Conservation (phyloP, 2,888 invertebrate genomes). For the Girardia tigrina region DNA sequence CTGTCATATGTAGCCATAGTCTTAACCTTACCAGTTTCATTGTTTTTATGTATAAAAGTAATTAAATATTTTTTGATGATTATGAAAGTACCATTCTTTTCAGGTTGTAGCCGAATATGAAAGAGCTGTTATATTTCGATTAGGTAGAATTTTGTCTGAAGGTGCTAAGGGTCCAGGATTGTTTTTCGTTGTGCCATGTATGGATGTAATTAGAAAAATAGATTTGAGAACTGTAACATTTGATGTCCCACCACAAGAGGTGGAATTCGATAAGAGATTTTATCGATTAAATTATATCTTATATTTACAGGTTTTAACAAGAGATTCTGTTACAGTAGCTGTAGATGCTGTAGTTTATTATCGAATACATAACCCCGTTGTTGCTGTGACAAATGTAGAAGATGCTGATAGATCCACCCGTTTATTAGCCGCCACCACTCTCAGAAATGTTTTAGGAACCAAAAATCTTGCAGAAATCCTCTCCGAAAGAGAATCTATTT, state of each 20-base stretch:
- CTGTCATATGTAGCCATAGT: constrained; percentile 39
- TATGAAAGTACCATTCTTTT: background rate
- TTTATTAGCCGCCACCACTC: constrained; percentile 45
- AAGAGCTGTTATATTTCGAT: constrained; percentile 43
- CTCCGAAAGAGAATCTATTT: constrained; percentile 44
- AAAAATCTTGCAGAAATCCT: constrained; percentile 45
- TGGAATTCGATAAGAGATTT: background rate
- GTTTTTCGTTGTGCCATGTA: constrained; percentile 41
- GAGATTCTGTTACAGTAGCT: constrained; percentile 46
- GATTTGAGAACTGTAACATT: constrained; percentile 40
- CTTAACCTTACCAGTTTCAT: constrained; percentile 42
- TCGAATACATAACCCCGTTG: constrained; percentile 45
- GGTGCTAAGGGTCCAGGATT: constrained; percentile 41
- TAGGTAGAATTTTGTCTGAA: constrained; percentile 40
- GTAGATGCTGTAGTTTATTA: constrained; percentile 48
- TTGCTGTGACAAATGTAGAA: constrained; percentile 46
- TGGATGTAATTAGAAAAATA: constrained; percentile 40
- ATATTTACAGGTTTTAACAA: constrained; percentile 42
- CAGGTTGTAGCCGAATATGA: constrained; percentile 42
- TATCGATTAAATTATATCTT: background rate
- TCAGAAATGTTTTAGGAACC: constrained; percentile 45
- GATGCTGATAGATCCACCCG: constrained; percentile 45
- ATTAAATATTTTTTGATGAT: background rate
- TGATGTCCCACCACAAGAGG: constrained; percentile 42
- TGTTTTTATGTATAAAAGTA: constrained; percentile 39